Conservation (phyloP, 2,888 invertebrate species). For the Odontocerum albicorne region DNA sequence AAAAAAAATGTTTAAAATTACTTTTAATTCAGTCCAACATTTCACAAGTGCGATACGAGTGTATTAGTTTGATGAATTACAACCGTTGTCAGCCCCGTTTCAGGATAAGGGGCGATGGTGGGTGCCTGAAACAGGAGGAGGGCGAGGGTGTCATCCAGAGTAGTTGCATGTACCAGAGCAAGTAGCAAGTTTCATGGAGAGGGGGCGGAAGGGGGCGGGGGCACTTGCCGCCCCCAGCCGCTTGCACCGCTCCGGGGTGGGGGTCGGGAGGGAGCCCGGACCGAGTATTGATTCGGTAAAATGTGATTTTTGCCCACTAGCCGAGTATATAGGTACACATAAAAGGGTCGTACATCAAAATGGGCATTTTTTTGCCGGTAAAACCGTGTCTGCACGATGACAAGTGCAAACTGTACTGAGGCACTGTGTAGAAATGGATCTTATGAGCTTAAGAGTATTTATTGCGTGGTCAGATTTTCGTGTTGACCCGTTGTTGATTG, state of each 20-base stretch:
- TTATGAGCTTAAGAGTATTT: no score
- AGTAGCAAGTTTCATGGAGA: constrained; percentile 28
- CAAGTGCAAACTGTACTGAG: neutral
- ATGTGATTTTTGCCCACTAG: constrained; percentile 37
- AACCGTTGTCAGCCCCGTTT: constrained; percentile 8
- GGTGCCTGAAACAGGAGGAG: neutral
- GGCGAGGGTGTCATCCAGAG: constrained; percentile 1
- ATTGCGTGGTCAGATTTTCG: no score
- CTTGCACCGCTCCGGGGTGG: constrained; percentile 55
- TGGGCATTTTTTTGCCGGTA: constrained; percentile 36
- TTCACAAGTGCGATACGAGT: no score
- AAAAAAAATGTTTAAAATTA: no score
- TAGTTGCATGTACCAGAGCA: constrained; percentile 25
- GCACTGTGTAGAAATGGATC: constrained; percentile 4
- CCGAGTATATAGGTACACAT: constrained; percentile 36
- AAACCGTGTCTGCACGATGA: constrained; percentile 33
- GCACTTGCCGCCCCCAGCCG: constrained; percentile 25
- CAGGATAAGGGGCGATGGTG: no score
- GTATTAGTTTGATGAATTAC: no score
- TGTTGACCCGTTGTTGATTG: no score
- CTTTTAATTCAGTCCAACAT: no score
- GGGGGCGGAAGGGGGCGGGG: constrained; percentile 42
- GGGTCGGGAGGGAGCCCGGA: constrained; percentile 33
- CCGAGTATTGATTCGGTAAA: constrained; percentile 38
- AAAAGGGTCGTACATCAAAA: constrained; percentile 38